Base-by-base conservation (phyloP, 2,113 vertebrate species). In the Aspiorhynchus laticeps region DNA sequence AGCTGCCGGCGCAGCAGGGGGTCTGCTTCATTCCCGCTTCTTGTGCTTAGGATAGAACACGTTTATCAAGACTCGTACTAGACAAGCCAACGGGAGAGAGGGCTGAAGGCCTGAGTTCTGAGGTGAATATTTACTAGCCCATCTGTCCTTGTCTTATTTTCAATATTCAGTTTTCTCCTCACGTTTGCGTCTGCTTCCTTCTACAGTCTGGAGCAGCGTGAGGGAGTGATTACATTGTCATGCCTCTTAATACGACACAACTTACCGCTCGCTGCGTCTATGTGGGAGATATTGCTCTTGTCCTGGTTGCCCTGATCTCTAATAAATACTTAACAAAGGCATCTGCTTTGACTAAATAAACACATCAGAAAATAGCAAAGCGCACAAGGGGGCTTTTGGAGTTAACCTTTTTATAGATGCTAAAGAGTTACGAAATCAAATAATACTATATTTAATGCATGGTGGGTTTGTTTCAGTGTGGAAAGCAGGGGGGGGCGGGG, bases 121-220 rank as follows among this genome's bases (percentile, higher is more conserved):
- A 59, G 65, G 11, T 87, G 67, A 61, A 81, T 81, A 82, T 76
- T 75, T 74, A 73, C 56, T 10, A 48, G 69, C 38, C 79, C 69
- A 87, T 87, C 79, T 83, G 79, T 87, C 59, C 53, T 63, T 73
- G 33, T 75, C 78, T 75, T 80, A 19, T 74, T 63, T 75, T 80
- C 10, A 15, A 41, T 21, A 73, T 73, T 80, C 63, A 33, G 77
- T 56, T 80, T 80, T 83, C 67, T 12, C 33, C 67, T 82, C 79
- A 71, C 43, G 65, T 80, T 19, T 82, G 17, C 4, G 28, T 46
- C 67, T 17, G 67, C 26, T 79, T 74, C 51, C 36, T 15, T 4
- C 24, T 33, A 59, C 69, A 28, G n/a, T 17, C 80, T 69, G 80
- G 80, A 71, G 41, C 41, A 69, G 43, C 17, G 10, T 69, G 63